Evolutionary conservation across 2,797 vertebrate genomes (phyloP).

Genomic region (Tamandua tetradactyla): DNA sequence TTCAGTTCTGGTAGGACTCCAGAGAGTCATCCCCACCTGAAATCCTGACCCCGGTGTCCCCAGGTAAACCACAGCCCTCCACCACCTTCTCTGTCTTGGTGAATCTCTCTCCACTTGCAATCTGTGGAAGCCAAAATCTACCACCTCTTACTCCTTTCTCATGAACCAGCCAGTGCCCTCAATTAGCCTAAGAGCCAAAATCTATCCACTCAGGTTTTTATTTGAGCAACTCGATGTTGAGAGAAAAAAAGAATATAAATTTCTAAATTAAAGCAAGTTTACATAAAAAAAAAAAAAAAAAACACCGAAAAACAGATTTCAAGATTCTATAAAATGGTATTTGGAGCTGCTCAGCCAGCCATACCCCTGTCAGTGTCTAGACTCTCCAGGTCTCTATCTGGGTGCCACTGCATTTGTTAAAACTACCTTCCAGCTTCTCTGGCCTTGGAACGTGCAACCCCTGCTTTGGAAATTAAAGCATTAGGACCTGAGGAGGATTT

Average conservation of each 20-base stretch:
- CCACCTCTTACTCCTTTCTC: not conserved
- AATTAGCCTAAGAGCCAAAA: not conserved
- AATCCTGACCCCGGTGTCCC: not conserved
- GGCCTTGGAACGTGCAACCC: not conserved
- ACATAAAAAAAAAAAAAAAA: not conserved
- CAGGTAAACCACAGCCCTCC: not conserved
- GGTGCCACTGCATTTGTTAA: not conserved
- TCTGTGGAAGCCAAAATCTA: not conserved
- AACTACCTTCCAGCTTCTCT: not conserved
- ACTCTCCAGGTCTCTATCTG: not conserved
- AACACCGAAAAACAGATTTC: not conserved
- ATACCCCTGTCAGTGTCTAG: not conserved
- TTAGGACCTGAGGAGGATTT: not conserved
- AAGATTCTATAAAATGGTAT: not conserved
- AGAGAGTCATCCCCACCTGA: too few species aligned
- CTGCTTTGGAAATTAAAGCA: not conserved
- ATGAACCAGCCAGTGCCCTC: not conserved
- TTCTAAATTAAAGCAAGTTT: not conserved
- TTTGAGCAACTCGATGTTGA: not conserved
- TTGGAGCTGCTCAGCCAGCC: not conserved
- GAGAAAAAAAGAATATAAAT: not conserved
- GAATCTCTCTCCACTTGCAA: not conserved
- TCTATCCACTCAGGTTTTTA: not conserved
- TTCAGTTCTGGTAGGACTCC: not conserved
- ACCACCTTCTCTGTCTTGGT: fast-evolving